phyloP scores from a whole-genome alignment of 2,113 vertebrate genomes.

The Neolamprologus kungweensis region DNA sequence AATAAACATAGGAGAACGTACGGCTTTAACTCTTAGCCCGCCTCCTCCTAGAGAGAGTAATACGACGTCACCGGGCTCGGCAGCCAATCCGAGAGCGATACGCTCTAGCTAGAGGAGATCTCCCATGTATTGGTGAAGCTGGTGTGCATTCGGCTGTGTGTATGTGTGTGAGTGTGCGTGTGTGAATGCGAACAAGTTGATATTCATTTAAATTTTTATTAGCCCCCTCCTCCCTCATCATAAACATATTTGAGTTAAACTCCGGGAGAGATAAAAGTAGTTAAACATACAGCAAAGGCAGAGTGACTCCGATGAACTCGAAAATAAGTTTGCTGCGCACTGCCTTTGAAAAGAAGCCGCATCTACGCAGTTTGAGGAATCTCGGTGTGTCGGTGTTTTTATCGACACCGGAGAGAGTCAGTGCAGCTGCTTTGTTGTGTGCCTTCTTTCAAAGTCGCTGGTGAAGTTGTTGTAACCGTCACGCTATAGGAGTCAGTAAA shows the following conservation, averaged over 20 bases:
- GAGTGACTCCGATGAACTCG: conserved; percentile 16
- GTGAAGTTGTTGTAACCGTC: conserved; percentile 17
- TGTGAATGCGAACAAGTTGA: conserved; percentile 41
- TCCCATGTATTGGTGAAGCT: conserved; percentile 27
- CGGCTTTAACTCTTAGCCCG: conserved; percentile 56
- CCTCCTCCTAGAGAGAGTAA: background rate
- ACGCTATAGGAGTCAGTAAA: background rate
- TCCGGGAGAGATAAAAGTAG: background rate
- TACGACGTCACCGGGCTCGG: conserved; percentile 36
- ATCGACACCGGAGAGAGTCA: background rate
- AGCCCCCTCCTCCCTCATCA: background rate
- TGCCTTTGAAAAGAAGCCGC: conserved; percentile 26
- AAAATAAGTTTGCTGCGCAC: conserved; percentile 34
- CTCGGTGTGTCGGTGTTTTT: background rate
- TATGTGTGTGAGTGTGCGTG: conserved; percentile 42
- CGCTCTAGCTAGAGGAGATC: conserved; percentile 20
- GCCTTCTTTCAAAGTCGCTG: conserved; percentile 22
- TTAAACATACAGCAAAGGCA: background rate
- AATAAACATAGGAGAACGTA: conserved; percentile 27
- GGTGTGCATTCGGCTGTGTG: conserved; percentile 40
- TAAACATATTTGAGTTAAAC: background rate
- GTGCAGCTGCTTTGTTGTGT: background rate
- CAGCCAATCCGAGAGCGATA: conserved; percentile 56
- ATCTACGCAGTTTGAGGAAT: conserved; percentile 35
- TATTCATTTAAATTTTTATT: background rate